Conservation (phyloP, 2,113 vertebrate genomes). For the Struthidea cinerea region DNA sequence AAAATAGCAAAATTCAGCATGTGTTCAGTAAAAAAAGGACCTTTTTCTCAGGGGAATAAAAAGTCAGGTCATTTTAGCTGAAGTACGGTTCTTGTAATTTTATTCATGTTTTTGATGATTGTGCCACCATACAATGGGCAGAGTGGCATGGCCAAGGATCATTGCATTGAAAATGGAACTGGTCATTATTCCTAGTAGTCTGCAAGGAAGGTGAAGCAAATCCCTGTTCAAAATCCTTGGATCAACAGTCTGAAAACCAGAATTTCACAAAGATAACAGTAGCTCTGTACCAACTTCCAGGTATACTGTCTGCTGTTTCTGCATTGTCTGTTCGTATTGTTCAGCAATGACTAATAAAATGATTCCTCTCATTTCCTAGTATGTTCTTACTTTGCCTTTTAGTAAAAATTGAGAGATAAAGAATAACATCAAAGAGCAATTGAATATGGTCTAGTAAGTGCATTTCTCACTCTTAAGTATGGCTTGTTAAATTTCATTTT, state of each 20-base stretch:
- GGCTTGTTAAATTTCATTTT: slow-evolving; percentile 41
- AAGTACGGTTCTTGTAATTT: neutral
- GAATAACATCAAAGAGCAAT: neutral
- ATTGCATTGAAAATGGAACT: neutral
- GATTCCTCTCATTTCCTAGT: neutral
- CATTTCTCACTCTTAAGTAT: slow-evolving; percentile 10
- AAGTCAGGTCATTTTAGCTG: neutral
- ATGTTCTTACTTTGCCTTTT: neutral
- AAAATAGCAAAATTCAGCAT: neutral
- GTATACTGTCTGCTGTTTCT: neutral
- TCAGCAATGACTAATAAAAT: neutral
- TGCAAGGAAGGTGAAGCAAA: neutral
- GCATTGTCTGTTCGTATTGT: neutral
- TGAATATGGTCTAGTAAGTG: neutral
- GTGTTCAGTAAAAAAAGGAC: neutral
- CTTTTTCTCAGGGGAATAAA: neutral
- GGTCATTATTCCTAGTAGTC: neutral
- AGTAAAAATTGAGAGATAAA: neutral
- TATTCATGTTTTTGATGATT: neutral
- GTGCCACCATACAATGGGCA: neutral
- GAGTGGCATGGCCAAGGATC: neutral
- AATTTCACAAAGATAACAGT: neutral
- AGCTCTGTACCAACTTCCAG: neutral
- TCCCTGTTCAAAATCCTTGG: neutral
- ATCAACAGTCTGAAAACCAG: neutral